Conservation (phyloP, 2,113 vertebrate species). For the Glaucomys volans region DNA sequence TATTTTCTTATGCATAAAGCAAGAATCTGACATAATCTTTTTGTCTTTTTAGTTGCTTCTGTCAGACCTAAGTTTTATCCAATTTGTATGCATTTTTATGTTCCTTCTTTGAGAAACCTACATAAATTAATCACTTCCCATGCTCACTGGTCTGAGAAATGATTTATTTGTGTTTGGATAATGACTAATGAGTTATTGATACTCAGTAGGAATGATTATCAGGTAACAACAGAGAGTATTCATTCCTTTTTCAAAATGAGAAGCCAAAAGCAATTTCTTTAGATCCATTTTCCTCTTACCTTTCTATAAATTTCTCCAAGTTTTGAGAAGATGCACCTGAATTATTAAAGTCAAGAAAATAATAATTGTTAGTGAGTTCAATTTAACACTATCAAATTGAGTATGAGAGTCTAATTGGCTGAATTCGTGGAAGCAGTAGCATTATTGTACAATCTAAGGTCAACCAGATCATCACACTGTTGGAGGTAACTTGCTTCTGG, state of each 20-base stretch:
- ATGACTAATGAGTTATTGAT: background rate
- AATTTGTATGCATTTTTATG: conserved; percentile 10
- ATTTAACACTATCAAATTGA: background rate
- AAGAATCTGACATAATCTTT: background rate
- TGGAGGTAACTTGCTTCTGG: background rate
- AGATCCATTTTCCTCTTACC: conserved; percentile 76
- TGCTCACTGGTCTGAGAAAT: background rate
- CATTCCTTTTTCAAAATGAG: background rate
- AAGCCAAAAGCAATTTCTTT: background rate
- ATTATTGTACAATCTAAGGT: background rate
- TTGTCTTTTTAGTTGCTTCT: background rate
- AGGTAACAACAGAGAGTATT: background rate
- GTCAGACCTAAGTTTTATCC: background rate
- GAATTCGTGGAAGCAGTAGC: background rate
- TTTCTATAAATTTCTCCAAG: conserved; percentile 84
- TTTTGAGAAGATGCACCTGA: conserved; percentile 88
- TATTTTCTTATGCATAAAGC: background rate
- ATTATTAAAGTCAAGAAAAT: conserved; percentile 62
- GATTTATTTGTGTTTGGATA: background rate
- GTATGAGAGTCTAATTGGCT: background rate
- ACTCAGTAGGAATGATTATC: background rate
- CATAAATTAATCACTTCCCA: background rate
- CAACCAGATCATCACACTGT: too few relatives aligned
- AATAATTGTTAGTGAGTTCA: conserved; percentile 34
- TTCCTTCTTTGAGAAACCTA: background rate